Percentiles rank a stretch among this genome's conserved stretches.
Conservation (phyloP, 1,140 invertebrate species). For the Monochamus saltuarius region DNA sequence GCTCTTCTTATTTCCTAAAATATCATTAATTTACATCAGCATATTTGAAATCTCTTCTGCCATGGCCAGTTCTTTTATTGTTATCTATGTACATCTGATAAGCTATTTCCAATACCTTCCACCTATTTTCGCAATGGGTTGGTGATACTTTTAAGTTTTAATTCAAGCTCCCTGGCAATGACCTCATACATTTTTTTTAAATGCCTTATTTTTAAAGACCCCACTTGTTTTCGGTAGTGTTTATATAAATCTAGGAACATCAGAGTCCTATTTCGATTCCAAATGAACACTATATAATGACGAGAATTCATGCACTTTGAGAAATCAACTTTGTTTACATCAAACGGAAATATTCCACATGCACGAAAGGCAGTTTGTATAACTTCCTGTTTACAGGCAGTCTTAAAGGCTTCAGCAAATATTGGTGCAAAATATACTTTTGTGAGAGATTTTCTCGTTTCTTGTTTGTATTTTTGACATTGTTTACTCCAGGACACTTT, state of each 20-base stretch:
- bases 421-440: too few relatives aligned
- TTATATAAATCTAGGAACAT: neutral
- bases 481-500: too few relatives aligned
- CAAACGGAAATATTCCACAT: too few relatives aligned
- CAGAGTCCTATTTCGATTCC: neutral
- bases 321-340: too few relatives aligned
- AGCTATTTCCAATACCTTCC: constrained; percentile 8
- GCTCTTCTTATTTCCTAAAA: neutral
- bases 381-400: too few relatives aligned
- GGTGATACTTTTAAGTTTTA: neutral
- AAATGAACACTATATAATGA: too few relatives aligned
- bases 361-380: too few relatives aligned
- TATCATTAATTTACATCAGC: neutral
- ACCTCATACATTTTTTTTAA: neutral
- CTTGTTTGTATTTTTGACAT: too few relatives aligned
- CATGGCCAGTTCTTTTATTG: constrained; percentile 14
- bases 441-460: too few relatives aligned
- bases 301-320: too few relatives aligned
- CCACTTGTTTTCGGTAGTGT: neutral
- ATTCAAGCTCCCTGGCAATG: neutral
- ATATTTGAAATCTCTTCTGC: constrained; percentile 13
- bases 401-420: too few relatives aligned
- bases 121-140: constrained; percentile 16
- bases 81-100: constrained; percentile 14
- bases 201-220: neutral